A percentile compares a stretch with the other conserved stretches of the same genome.
phyloP scores from a whole-genome alignment of 2,113 vertebrate species.

The Brachyistius frenatus region DNA sequence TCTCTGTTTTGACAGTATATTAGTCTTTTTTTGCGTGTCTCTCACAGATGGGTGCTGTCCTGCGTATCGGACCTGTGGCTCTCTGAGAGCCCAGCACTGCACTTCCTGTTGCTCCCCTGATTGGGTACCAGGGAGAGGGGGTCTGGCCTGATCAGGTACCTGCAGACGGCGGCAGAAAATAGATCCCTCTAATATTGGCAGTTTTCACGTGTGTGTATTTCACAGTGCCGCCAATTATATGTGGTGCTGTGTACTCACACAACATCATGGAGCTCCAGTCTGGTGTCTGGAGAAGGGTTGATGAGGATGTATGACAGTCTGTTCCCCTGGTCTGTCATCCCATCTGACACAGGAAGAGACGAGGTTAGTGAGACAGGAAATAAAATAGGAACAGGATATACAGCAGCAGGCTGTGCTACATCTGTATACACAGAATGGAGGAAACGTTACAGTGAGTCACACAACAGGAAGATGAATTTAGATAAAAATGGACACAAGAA shows the following conservation, averaged over 20 bases:
- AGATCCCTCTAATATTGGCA: not conserved
- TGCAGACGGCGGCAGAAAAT: constrained; percentile 47
- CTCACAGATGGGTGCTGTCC: constrained; percentile 88
- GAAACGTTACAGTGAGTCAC: constrained; percentile 1
- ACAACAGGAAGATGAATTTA: constrained; percentile 28
- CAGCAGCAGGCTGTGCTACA: constrained; percentile 32
- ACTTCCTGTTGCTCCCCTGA: constrained; percentile 80
- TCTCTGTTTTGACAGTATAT: constrained; percentile 34
- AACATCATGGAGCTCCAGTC: constrained; percentile 88
- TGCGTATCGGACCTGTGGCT: constrained; percentile 82
- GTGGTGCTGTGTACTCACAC: constrained; percentile 81
- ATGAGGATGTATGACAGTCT: constrained; percentile 89
- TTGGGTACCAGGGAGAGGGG: constrained; percentile 85
- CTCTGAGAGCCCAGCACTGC: constrained; percentile 78
- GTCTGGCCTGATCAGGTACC: constrained; percentile 88
- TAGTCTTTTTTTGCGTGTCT: constrained; percentile 31
- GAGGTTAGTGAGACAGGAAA: constrained; percentile 57
- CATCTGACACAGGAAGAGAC: constrained; percentile 81
- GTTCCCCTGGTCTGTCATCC: constrained; percentile 88
- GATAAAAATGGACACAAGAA: constrained; percentile 23
- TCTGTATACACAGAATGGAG: constrained; percentile 39
- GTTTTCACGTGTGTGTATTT: not conserved
- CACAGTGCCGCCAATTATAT: not conserved
- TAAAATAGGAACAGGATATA: constrained; percentile 62
- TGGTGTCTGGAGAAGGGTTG: constrained; percentile 87